phyloP scores from a whole-genome alignment of 2,113 vertebrate genomes.

The Telmatochromis sp. region DNA sequence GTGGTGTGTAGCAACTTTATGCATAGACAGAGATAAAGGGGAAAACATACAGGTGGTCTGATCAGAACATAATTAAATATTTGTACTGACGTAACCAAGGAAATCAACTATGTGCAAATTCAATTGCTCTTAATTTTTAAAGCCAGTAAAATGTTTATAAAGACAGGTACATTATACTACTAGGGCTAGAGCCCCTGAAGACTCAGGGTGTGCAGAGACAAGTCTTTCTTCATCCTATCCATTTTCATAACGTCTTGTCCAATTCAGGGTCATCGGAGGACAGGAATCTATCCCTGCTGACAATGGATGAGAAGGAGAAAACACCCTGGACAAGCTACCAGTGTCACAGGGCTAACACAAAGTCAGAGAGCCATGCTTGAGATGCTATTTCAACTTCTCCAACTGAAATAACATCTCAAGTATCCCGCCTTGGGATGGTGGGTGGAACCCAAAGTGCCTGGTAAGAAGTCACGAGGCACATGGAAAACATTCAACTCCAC shows the following conservation, averaged over 20 bases:
- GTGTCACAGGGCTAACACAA: neutral
- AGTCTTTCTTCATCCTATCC: neutral
- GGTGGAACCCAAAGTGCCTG: neutral
- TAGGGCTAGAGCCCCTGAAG: neutral
- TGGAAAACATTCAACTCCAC: neutral
- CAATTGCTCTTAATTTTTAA: neutral
- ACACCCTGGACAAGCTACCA: neutral
- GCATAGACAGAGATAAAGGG: neutral
- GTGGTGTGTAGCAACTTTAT: neutral
- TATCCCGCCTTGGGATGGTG: neutral
- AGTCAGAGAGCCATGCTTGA: neutral
- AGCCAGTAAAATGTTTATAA: neutral
- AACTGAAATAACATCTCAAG: neutral
- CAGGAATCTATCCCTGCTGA: neutral
- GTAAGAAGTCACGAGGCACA: neutral
- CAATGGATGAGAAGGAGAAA: neutral
- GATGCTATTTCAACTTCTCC: neutral
- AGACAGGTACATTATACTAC: neutral
- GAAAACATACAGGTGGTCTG: neutral
- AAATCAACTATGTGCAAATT: neutral
- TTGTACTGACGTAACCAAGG: neutral
- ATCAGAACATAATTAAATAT: neutral
- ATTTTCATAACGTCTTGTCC: neutral
- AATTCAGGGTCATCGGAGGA: fast-evolving
- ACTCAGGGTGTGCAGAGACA: neutral